A percentile compares a stretch with the other conserved stretches of the same genome.
phyloP scores from a whole-genome alignment of 2,797 vertebrate genomes.

The Acrossocheilus fasciatus region DNA sequence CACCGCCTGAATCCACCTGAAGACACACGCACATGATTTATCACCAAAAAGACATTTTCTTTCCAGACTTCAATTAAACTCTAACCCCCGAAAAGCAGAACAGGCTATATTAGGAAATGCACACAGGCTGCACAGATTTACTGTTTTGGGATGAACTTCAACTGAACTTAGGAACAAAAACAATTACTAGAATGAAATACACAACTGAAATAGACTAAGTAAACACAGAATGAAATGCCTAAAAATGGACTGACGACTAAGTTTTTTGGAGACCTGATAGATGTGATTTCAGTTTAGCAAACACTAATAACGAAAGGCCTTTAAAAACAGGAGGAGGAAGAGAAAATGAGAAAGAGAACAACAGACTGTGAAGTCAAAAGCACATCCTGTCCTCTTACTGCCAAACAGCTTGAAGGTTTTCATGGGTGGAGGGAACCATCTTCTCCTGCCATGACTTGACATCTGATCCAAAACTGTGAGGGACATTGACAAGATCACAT shows the following conservation, averaged over 20 bases:
- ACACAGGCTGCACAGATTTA: background rate
- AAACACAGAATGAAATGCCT: background rate
- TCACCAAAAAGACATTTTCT: background rate
- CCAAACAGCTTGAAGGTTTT: conserved; percentile 82
- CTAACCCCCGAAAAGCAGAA: background rate
- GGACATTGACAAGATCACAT: conserved; percentile 10
- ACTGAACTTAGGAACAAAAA: conserved; percentile 6
- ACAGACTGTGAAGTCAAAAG: background rate
- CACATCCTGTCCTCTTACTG: conserved; percentile 68
- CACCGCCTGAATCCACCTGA: conserved; percentile 80
- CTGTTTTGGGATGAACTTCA: background rate
- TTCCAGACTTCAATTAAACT: conserved; percentile 12
- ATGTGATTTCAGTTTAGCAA: background rate
- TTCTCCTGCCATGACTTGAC: conserved; percentile 76
- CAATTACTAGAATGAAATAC: background rate
- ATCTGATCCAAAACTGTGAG: conserved; percentile 78
- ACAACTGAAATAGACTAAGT: background rate
- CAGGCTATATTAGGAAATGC: background rate
- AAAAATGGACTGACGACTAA: background rate
- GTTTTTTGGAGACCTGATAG: background rate
- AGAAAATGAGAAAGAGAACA: background rate
- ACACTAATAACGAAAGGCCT: conserved; percentile 11
- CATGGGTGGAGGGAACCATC: conserved; percentile 70
- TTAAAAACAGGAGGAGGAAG: conserved; percentile 8
- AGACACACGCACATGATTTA: conserved; percentile 42